These are phyloP conservation scores for Sebastes fasciatus DNA, from an alignment of 2,113 vertebrate species.

Conservation along the genomic window DNA sequence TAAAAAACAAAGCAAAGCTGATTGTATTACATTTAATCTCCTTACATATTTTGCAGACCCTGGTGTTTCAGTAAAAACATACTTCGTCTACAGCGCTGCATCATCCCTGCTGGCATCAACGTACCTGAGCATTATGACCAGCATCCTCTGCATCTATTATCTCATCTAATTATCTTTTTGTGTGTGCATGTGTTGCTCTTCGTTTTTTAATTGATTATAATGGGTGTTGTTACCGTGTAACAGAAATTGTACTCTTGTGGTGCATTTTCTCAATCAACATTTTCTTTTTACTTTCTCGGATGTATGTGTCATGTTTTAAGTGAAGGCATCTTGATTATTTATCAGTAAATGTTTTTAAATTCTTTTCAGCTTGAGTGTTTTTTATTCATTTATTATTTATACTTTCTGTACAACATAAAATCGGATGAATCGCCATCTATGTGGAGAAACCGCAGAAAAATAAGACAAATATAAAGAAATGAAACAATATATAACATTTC, in stretches of 20 bases:
- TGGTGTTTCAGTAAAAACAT: conserved; percentile 5
- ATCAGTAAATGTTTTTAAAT: not conserved
- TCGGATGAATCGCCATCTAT: not conserved
- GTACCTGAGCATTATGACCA: not conserved
- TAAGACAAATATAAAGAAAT: not conserved
- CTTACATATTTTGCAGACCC: conserved; percentile 32
- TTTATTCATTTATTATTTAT: not conserved
- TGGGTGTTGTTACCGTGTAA: conserved; percentile 1
- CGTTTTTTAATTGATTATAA: conserved; percentile 1
- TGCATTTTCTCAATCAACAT: not conserved
- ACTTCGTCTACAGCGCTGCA: conserved; percentile 52
- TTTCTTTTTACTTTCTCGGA: not conserved
- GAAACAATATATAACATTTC: not conserved
- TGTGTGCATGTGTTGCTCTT: too few relatives aligned
- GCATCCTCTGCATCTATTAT: conserved; percentile 26
- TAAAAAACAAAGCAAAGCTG: too few relatives aligned
- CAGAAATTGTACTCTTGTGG: not conserved
- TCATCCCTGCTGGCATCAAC: not conserved
- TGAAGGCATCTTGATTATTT: not conserved
- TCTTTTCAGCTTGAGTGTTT: not conserved
- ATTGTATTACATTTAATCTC: too few relatives aligned
- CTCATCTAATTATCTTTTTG: not conserved
- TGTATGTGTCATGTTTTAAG: not conserved
- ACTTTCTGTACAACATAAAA: not conserved
- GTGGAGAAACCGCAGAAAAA: not conserved